Conservation (phyloP, 2,797 vertebrate species). For the Schizopygopsis malacanthus region DNA sequence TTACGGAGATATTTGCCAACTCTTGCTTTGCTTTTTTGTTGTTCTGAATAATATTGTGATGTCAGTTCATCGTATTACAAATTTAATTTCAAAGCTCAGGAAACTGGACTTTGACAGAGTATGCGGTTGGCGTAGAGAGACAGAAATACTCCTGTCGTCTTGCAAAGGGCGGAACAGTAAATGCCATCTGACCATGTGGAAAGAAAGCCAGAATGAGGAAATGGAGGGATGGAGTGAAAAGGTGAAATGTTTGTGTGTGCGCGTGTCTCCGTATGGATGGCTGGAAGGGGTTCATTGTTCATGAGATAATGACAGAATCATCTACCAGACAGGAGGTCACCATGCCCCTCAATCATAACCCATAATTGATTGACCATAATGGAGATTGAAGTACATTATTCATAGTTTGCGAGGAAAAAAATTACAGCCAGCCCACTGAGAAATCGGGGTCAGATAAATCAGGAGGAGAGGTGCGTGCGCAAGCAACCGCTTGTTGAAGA, state of each 20-base stretch:
- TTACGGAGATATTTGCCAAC: conserved; percentile 45
- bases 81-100: conserved; percentile 48
- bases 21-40: conserved; percentile 42
- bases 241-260: neutral
- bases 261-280: neutral
- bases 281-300: conserved; percentile 46
- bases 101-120: conserved; percentile 56
- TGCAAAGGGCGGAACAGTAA: conserved; percentile 5
- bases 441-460: conserved; percentile 67
- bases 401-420: conserved; percentile 52
- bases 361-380: conserved; percentile 57
- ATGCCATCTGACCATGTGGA: conserved; percentile 33
- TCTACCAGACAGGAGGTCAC: conserved; percentile 58
- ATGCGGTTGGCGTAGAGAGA: conserved; percentile 26
- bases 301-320: conserved; percentile 57
- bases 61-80: conserved; percentile 52
- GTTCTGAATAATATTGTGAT: conserved; percentile 48
- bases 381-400: conserved; percentile 61
- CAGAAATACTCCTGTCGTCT: conserved; percentile 29
- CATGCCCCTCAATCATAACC: conserved; percentile 54
- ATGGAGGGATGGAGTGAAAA: conserved; percentile 36
- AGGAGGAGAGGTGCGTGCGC: conserved; percentile 46
- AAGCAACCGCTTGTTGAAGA: conserved; percentile 51
- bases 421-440: conserved; percentile 39
- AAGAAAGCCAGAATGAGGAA: conserved; percentile 9